Evolutionary conservation across 92 coral and sea anemone species (phyloP).

Genomic region (Paragorgia papillata): DNA sequence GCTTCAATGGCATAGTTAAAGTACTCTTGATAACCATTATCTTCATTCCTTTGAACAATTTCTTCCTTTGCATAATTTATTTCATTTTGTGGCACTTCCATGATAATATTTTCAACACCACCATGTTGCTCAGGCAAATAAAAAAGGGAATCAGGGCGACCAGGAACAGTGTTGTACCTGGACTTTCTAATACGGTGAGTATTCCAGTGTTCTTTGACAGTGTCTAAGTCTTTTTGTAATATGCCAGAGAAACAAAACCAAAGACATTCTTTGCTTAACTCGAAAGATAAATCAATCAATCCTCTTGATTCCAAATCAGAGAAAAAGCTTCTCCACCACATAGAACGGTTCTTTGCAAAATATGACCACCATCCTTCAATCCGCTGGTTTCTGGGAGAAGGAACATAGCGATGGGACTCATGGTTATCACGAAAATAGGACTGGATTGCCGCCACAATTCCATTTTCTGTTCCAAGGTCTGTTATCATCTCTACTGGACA

Average conservation of each 20-base stretch:
- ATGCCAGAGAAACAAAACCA: conserved; percentile 63
- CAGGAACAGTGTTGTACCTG: too few species aligned
- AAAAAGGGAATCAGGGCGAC: too few species aligned
- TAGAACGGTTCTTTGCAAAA: conserved; percentile 52
- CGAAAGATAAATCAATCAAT: conserved; percentile 45
- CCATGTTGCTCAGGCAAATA: conserved; percentile 61
- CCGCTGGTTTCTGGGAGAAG: conserved; percentile 68
- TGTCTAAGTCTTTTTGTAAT: conserved; percentile 54
- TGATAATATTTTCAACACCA: conserved; percentile 46
- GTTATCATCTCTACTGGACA: conserved; percentile 63
- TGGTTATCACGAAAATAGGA: conserved; percentile 60
- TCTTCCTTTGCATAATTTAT: conserved; percentile 47
- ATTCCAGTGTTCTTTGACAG: conserved; percentile 71
- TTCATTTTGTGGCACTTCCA: conserved; percentile 45
- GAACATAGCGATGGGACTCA: conserved; percentile 61
- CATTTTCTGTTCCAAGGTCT: conserved; percentile 72
- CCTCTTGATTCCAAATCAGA: conserved; percentile 59
- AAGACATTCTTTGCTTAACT: conserved; percentile 61
- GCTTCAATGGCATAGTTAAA: conserved; percentile 65
- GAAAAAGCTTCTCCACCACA: conserved; percentile 61
- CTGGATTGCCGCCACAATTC: conserved; percentile 62
- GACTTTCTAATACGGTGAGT: too few species aligned
- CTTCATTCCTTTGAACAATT: conserved; percentile 35
- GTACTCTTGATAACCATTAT: conserved; percentile 65
- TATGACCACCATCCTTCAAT: conserved; percentile 80